phyloP scores from a whole-genome alignment of 2,888 invertebrate genomes.

The Acleris sparsana region DNA sequence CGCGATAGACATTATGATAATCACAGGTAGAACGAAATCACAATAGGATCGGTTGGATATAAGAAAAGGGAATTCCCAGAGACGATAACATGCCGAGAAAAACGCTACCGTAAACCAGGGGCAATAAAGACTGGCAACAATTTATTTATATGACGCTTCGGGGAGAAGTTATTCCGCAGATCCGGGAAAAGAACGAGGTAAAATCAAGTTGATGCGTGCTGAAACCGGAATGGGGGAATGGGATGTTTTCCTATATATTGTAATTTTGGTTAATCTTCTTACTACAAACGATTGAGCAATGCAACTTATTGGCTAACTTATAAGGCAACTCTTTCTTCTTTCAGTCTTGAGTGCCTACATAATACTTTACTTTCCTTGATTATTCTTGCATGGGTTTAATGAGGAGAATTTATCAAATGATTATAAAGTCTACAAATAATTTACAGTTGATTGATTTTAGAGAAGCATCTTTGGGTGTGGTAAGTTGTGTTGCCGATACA shows the following conservation, averaged over 20 bases:
- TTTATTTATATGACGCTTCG: slow-evolving; percentile 82
- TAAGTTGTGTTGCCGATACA: too few relatives aligned
- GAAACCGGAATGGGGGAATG: slow-evolving; percentile 66
- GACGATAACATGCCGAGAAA: slow-evolving; percentile 73
- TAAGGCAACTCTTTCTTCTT: neutral
- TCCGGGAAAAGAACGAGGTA: slow-evolving; percentile 68
- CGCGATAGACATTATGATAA: slow-evolving; percentile 68
- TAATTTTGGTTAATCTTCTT: slow-evolving; percentile 60
- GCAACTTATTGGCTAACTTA: slow-evolving; percentile 40
- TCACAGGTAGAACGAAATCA: slow-evolving; percentile 70
- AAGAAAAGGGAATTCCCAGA: slow-evolving; percentile 69
- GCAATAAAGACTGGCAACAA: slow-evolving; percentile 82
- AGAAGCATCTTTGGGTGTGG: too few relatives aligned
- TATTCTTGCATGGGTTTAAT: neutral
- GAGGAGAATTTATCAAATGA: too few relatives aligned
- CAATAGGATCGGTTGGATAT: slow-evolving; percentile 69
- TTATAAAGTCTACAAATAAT: too few relatives aligned
- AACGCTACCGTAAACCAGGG: slow-evolving; percentile 72
- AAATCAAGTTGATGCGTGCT: slow-evolving; percentile 78
- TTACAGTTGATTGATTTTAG: too few relatives aligned
- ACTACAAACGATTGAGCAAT: slow-evolving; percentile 48
- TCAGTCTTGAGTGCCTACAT: too few relatives aligned
- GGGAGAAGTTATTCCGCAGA: slow-evolving; percentile 78
- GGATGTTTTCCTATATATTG: slow-evolving; percentile 58
- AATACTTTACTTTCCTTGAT: neutral